These are phyloP conservation scores for Alosa alosa DNA, from an alignment of 2,113 vertebrate genomes.

Conservation along the genomic window DNA sequence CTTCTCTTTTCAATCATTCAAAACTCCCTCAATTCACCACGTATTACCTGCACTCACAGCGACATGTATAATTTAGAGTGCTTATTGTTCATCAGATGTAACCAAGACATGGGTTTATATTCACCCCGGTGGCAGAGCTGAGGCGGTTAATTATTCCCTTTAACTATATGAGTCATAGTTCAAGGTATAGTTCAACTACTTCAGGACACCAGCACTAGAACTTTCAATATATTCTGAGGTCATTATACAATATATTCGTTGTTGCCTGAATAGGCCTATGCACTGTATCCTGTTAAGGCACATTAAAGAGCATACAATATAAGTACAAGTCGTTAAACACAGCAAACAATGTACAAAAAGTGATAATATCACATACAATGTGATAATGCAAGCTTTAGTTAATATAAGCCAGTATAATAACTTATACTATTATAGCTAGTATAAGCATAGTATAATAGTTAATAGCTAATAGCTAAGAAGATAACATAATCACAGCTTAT, in stretches of 20 bases:
- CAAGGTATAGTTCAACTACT: background rate
- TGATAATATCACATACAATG: too few species aligned
- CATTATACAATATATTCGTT: too few species aligned
- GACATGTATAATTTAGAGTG: slow-evolving; percentile 1
- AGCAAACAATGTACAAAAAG: too few species aligned
- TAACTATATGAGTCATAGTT: background rate
- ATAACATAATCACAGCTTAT: background rate
- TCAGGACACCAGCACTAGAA: background rate
- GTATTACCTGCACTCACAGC: background rate
- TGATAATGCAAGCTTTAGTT: too few species aligned
- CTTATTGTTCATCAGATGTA: slow-evolving; percentile 7
- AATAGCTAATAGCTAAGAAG: too few species aligned
- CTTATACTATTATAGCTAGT: too few species aligned
- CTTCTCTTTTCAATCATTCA: slow-evolving; percentile 10
- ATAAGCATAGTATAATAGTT: too few species aligned
- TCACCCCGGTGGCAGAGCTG: background rate
- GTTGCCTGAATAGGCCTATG: too few species aligned
- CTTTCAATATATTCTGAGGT: background rate
- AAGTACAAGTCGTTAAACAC: too few species aligned
- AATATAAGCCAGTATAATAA: too few species aligned
- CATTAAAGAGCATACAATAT: too few species aligned
- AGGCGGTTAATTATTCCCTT: background rate
- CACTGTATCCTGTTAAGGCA: too few species aligned
- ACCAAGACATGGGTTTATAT: background rate
- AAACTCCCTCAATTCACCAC: background rate